Base-by-base conservation (phyloP, 2,888 invertebrate genomes). In the Hypomecis punctinalis region DNA sequence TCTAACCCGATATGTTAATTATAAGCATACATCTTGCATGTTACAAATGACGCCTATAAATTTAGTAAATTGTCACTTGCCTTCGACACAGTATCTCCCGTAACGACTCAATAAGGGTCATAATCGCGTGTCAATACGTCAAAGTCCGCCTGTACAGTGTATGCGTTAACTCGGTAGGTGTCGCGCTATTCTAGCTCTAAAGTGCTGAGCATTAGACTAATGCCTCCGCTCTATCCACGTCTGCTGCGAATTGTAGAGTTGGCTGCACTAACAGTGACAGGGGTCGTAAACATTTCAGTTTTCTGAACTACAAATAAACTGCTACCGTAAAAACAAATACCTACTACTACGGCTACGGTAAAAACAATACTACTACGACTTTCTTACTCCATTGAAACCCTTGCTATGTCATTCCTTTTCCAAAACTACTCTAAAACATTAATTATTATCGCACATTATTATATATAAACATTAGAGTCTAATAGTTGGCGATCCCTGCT, bases 131-230 rank as follows among this genome's bases (percentile, higher is more conserved):
- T 80, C 83, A 80, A 84, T 84, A 77, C 81, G 80, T 85, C 83
- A 79, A 81, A 73, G 81, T 78, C 78, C 72, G 68, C 64, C 64
- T 80, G 77, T 80, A 82, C 85, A 84, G 81, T 81, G 80, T 77
- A 78, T 79, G 80, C 81, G 80, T 84, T 83, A 84, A 76, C 76
- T 70, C 69, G 73, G 75, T 71, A 76, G 73, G 76, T 81, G 83
- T 83, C 82, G 74, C 72, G 82, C 81, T 66, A 82, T 85, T 89
- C 81, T 87, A 81, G 80, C 75, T 80, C 79, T 83, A 82, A 88
- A 89, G 84, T 81, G 82, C 80, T 82, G 83, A 84, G 80, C 85
- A 84, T 89, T 86, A 86, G 80, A 89, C 81, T 86, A 89, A 91
- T 88, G 85, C 77, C 71, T 66, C 75, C 81, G 76, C 79, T 90